Evolutionary conservation across 2,113 vertebrate genomes (phyloP).

Genomic region (Dasypus novemcinctus): DNA sequence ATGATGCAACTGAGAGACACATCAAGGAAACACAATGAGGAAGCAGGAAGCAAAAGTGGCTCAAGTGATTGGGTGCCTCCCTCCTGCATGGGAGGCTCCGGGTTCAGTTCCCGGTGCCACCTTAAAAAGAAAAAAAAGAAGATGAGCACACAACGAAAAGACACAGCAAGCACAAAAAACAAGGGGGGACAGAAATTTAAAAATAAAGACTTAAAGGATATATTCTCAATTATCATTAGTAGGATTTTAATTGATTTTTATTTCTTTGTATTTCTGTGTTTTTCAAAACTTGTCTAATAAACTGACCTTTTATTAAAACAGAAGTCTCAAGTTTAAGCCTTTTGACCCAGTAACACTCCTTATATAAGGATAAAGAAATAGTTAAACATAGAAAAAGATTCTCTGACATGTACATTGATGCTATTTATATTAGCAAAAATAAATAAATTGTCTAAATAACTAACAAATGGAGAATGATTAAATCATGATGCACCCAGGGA

Average conservation of each 20-base stretch:
- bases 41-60: too few relatives aligned
- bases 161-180: too few relatives aligned
- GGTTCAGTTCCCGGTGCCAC: too few relatives aligned
- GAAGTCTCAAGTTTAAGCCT: neutral
- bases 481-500: neutral
- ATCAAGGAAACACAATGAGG: too few relatives aligned
- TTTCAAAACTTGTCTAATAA: constrained; percentile 18
- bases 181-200: too few relatives aligned
- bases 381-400: neutral
- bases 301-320: neutral
- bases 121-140: too few relatives aligned
- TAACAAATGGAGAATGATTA: neutral
- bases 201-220: constrained; percentile 7
- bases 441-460: neutral
- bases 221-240: neutral
- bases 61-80: too few relatives aligned
- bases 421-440: neutral
- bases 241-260: constrained; percentile 1
- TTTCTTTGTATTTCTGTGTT: neutral
- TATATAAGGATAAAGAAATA: neutral
- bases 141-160: too few relatives aligned
- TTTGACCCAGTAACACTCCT: neutral
- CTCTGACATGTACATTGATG: neutral
- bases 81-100: too few relatives aligned
- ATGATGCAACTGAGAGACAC: too few relatives aligned